These are phyloP conservation scores for Haemorhous mexicanus DNA, from an alignment of 2,113 vertebrate genomes.

Conservation along the genomic window DNA sequence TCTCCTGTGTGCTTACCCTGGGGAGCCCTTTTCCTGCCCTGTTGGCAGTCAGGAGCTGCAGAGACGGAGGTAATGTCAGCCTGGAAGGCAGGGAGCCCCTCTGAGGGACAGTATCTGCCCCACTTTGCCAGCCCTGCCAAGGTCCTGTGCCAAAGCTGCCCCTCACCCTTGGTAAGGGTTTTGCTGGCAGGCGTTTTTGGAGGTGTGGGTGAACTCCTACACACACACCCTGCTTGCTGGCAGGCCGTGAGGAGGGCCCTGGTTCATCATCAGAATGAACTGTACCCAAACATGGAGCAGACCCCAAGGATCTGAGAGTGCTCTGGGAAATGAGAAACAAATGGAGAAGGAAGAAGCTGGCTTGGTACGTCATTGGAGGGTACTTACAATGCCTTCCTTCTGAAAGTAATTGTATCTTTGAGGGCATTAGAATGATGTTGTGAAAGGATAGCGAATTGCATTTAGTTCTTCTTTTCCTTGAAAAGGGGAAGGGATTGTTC, in stretches of 20 bases:
- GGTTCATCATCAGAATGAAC: not conserved
- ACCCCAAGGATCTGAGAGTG: slow-evolving; percentile 34
- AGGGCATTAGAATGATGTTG: not conserved
- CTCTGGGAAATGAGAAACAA: slow-evolving; percentile 52
- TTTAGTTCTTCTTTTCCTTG: not conserved
- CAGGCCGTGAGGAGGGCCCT: not conserved
- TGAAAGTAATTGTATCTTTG: not conserved
- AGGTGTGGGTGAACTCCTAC: not conserved
- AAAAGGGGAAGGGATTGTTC: not conserved
- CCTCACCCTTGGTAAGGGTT: fast-evolving
- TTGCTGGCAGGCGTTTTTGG: not conserved
- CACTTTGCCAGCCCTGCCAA: not conserved
- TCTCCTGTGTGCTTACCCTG: fast-evolving
- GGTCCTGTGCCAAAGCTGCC: not conserved
- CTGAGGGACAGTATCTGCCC: not conserved
- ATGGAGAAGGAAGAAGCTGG: slow-evolving; percentile 41
- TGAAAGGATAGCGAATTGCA: not conserved
- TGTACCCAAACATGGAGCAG: slow-evolving; percentile 40
- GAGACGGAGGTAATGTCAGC: not conserved
- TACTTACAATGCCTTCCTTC: not conserved
- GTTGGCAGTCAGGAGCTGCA: not conserved
- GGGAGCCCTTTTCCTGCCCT: not conserved
- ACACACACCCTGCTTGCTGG: not conserved
- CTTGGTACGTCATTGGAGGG: slow-evolving; percentile 47
- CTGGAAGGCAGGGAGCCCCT: not conserved